These are phyloP conservation scores for Pterocles gutturalis DNA, from an alignment of 2,113 vertebrate genomes.

Conservation along the genomic window DNA sequence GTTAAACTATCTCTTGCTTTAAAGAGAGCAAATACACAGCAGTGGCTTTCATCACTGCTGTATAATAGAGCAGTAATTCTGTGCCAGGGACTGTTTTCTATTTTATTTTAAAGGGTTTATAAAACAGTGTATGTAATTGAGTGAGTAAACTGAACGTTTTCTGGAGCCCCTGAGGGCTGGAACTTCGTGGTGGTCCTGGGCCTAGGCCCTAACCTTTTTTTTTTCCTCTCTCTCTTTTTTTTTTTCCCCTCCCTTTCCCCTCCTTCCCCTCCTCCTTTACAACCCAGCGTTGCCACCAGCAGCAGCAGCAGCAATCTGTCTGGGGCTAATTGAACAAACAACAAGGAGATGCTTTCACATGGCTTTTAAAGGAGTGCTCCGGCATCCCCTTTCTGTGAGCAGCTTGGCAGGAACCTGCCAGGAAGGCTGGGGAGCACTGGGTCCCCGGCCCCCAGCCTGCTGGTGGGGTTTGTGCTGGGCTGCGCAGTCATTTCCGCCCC, in stretches of 20 bases:
- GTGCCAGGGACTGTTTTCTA: slow-evolving; percentile 74
- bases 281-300: slow-evolving; percentile 71
- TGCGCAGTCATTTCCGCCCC: slow-evolving; percentile 54
- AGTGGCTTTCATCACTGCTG: slow-evolving; percentile 71
- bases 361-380: slow-evolving; percentile 65
- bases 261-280: slow-evolving; percentile 77
- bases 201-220: slow-evolving; percentile 72
- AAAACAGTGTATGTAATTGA: slow-evolving; percentile 74
- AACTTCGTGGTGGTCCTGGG: slow-evolving; percentile 81
- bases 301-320: slow-evolving; percentile 80
- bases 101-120: slow-evolving; percentile 77
- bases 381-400: slow-evolving; percentile 60
- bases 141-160: slow-evolving; percentile 74
- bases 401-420: slow-evolving; percentile 63
- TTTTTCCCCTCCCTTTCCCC: slow-evolving; percentile 48
- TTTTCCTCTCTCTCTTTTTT: not conserved
- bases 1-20: slow-evolving; percentile 74
- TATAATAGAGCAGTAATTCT: slow-evolving; percentile 75
- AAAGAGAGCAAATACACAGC: slow-evolving; percentile 71
- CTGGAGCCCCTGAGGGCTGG: slow-evolving; percentile 67
- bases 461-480: slow-evolving; percentile 38
- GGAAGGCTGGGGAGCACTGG: slow-evolving; percentile 47
- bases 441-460: slow-evolving; percentile 23
- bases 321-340: slow-evolving; percentile 77
- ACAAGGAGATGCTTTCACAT: slow-evolving; percentile 77